Conservation (phyloP, 2,888 invertebrate genomes). For the Sericinus montela region DNA sequence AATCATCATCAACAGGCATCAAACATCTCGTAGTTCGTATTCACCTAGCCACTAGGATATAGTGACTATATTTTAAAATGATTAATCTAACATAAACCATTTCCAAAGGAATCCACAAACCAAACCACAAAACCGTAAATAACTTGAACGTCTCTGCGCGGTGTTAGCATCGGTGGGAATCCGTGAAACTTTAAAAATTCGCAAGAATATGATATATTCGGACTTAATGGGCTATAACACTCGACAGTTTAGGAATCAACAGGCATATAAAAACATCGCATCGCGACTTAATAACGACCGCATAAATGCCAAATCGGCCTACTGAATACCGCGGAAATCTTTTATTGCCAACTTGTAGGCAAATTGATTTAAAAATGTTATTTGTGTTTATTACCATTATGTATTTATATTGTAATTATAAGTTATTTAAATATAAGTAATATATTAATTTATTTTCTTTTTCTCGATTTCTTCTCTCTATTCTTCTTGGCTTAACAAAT, state of each 20-base stretch:
- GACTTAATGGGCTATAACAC: conserved; percentile 45
- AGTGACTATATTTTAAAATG: no score
- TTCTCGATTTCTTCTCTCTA: no score
- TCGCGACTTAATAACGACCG: conserved; percentile 18
- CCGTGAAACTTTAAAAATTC: conserved; percentile 38
- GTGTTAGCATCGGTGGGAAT: conserved; percentile 30
- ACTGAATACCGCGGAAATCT: conserved; percentile 9
- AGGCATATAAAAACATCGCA: conserved; percentile 56
- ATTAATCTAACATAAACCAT: no score
- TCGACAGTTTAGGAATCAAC: conserved; percentile 53
- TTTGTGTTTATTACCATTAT: background rate
- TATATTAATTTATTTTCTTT: no score
- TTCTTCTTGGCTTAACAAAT: no score
- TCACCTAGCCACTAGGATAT: no score
- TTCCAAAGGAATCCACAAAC: background rate
- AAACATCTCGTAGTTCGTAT: no score
- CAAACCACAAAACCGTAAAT: background rate
- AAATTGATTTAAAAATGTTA: conserved; percentile 1
- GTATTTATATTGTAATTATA: no score
- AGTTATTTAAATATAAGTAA: no score
- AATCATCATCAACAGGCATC: no score
- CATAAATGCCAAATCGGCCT: conserved; percentile 18
- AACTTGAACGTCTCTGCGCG: conserved; percentile 8
- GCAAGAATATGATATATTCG: conserved; percentile 29
- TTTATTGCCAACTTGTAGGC: conserved; percentile 18